A percentile compares a stretch with the other conserved stretches of the same genome.
Evolutionary conservation across 2,113 vertebrate genomes (phyloP).

Genomic region (Picathartes gymnocephalus): DNA sequence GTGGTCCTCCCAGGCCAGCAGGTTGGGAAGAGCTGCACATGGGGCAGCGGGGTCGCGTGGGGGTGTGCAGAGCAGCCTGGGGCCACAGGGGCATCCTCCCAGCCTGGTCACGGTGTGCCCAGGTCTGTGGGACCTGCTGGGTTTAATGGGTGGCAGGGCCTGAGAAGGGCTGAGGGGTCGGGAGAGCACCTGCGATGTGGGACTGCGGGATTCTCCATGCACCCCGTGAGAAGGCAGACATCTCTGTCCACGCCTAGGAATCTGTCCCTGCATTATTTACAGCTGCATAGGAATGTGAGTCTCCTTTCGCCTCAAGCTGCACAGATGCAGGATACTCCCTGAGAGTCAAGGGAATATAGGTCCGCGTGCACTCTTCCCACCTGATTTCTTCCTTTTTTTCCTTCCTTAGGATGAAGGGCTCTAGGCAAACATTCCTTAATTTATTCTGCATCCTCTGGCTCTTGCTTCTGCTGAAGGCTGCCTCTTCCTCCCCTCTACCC

Average conservation of each 20-base stretch:
- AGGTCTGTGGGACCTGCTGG: fast-evolving
- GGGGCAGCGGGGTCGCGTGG: fast-evolving
- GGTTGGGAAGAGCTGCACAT: neutral
- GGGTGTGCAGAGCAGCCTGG: neutral
- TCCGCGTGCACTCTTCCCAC: fast-evolving
- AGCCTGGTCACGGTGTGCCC: fast-evolving
- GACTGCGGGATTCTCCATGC: fast-evolving
- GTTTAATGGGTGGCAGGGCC: neutral
- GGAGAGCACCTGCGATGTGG: fast-evolving
- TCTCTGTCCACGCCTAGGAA: fast-evolving
- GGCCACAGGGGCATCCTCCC: neutral
- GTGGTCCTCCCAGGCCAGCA: neutral
- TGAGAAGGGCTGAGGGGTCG: neutral
- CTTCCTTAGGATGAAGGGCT: conserved; percentile 24
- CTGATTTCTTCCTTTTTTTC: neutral
- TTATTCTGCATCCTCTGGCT: conserved; percentile 10
- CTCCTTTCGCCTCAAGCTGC: neutral
- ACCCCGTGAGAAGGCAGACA: fast-evolving
- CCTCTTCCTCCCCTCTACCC: neutral
- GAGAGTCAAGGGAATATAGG: neutral
- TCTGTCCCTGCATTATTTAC: neutral
- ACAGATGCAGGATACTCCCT: neutral
- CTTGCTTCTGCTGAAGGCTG: neutral
- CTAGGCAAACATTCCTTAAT: neutral
- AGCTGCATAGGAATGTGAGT: fast-evolving